These are phyloP conservation scores for Paracentrotus lividus DNA, from an alignment of 53 echinoderm and acorn worm species.

Conservation along the genomic window DNA sequence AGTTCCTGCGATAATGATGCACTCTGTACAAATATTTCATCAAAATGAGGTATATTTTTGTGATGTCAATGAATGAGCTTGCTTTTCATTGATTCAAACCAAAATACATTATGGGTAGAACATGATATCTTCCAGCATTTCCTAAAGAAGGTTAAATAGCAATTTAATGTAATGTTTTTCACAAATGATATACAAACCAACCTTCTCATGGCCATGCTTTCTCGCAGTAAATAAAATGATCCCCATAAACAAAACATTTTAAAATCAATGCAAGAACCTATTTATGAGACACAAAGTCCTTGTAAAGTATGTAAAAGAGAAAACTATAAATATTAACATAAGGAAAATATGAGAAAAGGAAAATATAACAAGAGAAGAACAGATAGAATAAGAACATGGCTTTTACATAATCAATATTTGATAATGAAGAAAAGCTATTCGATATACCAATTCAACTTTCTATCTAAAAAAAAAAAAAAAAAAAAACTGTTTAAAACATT, in stretches of 20 bases:
- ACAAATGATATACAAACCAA: no score
- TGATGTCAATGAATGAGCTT: background rate
- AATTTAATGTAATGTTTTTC: background rate
- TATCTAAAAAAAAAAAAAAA: no score
- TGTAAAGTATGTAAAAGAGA: background rate
- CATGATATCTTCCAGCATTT: background rate
- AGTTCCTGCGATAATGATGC: background rate
- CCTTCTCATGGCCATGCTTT: no score
- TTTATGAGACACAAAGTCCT: background rate
- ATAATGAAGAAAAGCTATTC: background rate
- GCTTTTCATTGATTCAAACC: background rate
- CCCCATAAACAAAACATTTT: no score
- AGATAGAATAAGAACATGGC: background rate
- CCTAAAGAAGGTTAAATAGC: background rate
- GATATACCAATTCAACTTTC: background rate
- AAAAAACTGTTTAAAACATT: no score
- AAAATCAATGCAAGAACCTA: no score
- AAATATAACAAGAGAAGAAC: background rate
- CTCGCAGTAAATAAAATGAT: no score
- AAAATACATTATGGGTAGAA: background rate
- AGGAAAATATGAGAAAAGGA: background rate
- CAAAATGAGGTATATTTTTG: background rate
- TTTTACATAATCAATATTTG: background rate
- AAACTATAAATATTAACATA: background rate
- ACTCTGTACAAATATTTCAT: conserved; percentile 7